Percentiles rank a stretch among this genome's conserved stretches.
These are phyloP conservation scores for Pachliopta kotzebuea DNA, from an alignment of 2,888 invertebrate genomes.

Conservation along the genomic window DNA sequence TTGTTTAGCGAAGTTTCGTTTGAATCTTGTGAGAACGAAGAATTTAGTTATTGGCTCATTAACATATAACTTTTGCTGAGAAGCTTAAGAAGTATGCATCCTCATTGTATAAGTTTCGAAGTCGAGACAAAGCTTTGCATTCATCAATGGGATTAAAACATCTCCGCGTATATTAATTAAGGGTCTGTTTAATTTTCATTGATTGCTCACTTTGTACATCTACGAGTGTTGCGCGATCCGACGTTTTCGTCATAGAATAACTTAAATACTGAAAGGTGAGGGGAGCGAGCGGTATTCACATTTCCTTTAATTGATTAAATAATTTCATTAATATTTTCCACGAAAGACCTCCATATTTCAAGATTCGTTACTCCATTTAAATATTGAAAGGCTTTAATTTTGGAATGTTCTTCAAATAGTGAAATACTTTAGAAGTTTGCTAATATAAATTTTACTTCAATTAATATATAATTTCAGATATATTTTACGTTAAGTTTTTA, in stretches of 20 bases:
- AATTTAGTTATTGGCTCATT: conserved; percentile 22
- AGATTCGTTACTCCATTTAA: conserved; percentile 12
- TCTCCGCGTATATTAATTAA: conserved; percentile 26
- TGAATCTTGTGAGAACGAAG: conserved; percentile 12
- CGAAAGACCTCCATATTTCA: conserved; percentile 18
- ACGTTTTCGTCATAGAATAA: conserved; percentile 24
- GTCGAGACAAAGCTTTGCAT: conserved; percentile 29
- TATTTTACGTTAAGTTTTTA: background rate
- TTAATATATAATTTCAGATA: conserved; percentile 2
- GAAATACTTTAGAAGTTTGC: conserved; percentile 7
- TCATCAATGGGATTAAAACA: conserved; percentile 31
- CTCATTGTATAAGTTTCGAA: conserved; percentile 20
- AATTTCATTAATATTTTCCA: conserved; percentile 27
- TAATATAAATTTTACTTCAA: conserved; percentile 5
- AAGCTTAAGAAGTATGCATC: conserved; percentile 16
- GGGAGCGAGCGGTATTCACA: conserved; percentile 17
- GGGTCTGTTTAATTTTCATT: conserved; percentile 24
- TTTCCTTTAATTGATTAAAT: conserved; percentile 28
- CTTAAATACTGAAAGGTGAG: conserved; percentile 17
- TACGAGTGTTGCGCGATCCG: conserved; percentile 11
- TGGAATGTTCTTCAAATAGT: conserved; percentile 13
- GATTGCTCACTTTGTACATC: conserved; percentile 19
- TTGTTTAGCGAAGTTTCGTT: conserved; percentile 22
- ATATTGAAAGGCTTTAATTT: conserved; percentile 18
- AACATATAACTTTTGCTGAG: conserved; percentile 18